Percentiles rank a stretch among this genome's conserved stretches.
phyloP scores from a whole-genome alignment of 2,797 vertebrate species.

The Ctenosaura bakeri region DNA sequence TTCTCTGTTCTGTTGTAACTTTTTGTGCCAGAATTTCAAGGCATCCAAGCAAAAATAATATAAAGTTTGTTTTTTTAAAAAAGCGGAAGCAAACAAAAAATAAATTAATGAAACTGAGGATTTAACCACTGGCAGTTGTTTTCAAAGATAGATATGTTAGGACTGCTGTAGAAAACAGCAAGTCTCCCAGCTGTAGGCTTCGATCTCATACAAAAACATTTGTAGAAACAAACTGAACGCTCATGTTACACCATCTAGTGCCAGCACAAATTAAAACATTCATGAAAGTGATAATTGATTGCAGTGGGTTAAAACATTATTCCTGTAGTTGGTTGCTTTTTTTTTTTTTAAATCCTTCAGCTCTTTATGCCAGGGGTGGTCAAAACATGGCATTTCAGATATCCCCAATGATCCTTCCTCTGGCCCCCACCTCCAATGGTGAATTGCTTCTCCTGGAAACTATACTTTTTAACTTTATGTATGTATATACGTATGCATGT shows the following conservation, averaged over 20 bases:
- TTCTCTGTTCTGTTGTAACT: background rate
- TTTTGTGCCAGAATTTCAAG: background rate
- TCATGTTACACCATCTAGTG: constrained; percentile 33
- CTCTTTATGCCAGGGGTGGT: too few species aligned
- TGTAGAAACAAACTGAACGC: background rate
- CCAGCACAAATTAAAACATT: background rate
- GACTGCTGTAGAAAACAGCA: background rate
- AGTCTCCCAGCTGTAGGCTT: background rate
- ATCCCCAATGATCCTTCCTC: too few species aligned
- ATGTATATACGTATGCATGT: too few species aligned
- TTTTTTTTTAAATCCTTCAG: too few species aligned
- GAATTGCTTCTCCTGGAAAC: too few species aligned
- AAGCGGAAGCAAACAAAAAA: background rate
- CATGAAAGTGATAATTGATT: background rate
- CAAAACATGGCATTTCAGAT: too few species aligned
- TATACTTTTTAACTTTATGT: too few species aligned
- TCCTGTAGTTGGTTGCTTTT: background rate
- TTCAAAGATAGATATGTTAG: background rate
- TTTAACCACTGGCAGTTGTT: background rate
- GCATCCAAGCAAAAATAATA: too few species aligned
- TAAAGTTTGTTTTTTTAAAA: background rate
- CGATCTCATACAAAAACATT: background rate
- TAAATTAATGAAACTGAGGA: background rate
- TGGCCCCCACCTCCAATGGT: too few species aligned
- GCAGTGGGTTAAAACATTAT: background rate